Conservation (phyloP, 2,113 vertebrate genomes). For the Neotoma lepida region DNA sequence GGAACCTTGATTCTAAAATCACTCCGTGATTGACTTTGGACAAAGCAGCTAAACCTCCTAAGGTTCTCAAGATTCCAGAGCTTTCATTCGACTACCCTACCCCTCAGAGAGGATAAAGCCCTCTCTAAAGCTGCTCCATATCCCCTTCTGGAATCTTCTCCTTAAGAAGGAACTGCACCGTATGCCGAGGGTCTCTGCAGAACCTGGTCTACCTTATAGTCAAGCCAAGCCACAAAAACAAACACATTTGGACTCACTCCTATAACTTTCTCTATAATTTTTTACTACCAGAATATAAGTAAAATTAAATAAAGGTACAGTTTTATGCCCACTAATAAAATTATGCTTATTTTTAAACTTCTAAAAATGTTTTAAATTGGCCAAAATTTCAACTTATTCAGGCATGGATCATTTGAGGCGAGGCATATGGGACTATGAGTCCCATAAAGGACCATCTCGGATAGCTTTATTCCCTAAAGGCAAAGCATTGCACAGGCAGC, state of each 20-base stretch:
- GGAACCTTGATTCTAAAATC: not conserved
- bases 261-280: slow-evolving; percentile 44
- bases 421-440: slow-evolving; percentile 43
- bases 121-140: not conserved
- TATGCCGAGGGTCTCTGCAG: not conserved
- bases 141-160: not conserved
- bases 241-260: not conserved
- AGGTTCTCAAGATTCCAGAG: not conserved
- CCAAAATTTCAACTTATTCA: slow-evolving; percentile 56
- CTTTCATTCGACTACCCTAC: accelerated
- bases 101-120: not conserved
- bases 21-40: slow-evolving; percentile 2
- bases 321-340: slow-evolving; percentile 51
- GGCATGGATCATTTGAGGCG: slow-evolving; percentile 43
- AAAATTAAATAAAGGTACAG: not conserved
- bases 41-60: not conserved
- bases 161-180: not conserved
- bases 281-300: not conserved
- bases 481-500: slow-evolving; percentile 27
- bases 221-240: slow-evolving; percentile 30
- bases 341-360: slow-evolving; percentile 63
- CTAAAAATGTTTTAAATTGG: slow-evolving; percentile 63
- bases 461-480: slow-evolving; percentile 66
- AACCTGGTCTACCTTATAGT: not conserved
- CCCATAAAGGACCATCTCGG: slow-evolving; percentile 54